A percentile compares a stretch with the other conserved stretches of the same genome.
These are phyloP conservation scores for Crotalus tigris DNA, from an alignment of 2,113 vertebrate species.

Conservation along the genomic window DNA sequence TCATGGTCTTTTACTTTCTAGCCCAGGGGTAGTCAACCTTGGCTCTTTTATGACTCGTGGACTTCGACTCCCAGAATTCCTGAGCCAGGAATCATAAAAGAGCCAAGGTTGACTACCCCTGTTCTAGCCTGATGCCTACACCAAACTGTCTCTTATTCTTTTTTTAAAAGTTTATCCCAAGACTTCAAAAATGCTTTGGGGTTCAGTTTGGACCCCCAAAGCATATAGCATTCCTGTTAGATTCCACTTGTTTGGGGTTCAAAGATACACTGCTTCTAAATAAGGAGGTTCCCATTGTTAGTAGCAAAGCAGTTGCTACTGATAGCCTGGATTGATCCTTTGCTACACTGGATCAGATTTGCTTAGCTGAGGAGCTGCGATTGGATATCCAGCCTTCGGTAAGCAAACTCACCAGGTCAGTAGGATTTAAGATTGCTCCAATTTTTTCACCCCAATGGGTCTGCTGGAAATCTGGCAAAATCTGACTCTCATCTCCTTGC, in stretches of 20 bases:
- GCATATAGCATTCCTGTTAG: not conserved
- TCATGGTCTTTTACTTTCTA: no score
- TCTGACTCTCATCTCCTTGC: not conserved
- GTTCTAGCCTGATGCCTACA: no score
- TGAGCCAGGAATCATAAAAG: no score
- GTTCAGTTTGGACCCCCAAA: not conserved
- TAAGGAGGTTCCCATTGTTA: no score
- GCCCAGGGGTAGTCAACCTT: no score
- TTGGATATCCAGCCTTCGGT: no score
- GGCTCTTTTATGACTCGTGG: no score
- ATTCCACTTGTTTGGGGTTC: not conserved
- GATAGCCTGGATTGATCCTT: not conserved
- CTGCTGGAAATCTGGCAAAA: not conserved
- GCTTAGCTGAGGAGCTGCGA: not conserved
- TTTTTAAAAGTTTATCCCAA: not conserved
- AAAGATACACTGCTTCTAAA: not conserved
- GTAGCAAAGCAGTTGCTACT: not conserved
- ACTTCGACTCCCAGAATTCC: no score
- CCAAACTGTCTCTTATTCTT: no score
- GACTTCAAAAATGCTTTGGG: not conserved
- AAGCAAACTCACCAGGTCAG: not conserved
- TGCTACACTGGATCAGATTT: not conserved
- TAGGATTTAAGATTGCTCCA: not conserved
- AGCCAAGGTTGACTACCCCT: no score
- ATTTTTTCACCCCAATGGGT: accelerated